phyloP scores from a whole-genome alignment of 2,888 invertebrate species.

The Rhagium mordax region DNA sequence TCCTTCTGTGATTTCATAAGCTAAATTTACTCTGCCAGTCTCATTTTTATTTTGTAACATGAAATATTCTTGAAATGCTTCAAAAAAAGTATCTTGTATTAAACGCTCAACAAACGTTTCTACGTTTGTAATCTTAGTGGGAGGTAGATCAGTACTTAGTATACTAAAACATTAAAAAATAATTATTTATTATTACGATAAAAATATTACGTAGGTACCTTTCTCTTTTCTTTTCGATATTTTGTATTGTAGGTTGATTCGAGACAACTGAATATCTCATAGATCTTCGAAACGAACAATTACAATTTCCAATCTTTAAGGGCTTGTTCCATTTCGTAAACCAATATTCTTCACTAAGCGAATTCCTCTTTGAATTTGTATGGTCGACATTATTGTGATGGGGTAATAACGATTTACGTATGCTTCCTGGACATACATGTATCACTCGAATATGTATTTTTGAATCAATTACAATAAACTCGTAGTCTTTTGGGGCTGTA shows the following conservation, averaged over 20 bases:
- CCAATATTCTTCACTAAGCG: constrained; percentile 70
- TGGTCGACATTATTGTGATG: constrained; percentile 51
- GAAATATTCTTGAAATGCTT: constrained; percentile 66
- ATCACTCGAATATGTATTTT: constrained; percentile 64
- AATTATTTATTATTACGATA: background rate
- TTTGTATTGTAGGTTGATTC: constrained; percentile 50
- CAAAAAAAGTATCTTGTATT: constrained; percentile 65
- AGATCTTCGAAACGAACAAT: constrained; percentile 68
- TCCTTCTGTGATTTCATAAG: constrained; percentile 59
- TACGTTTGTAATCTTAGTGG: constrained; percentile 62
- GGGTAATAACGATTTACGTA: constrained; percentile 49
- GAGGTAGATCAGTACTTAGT: constrained; percentile 56
- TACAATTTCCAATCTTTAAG: constrained; percentile 65
- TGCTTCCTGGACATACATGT: constrained; percentile 62
- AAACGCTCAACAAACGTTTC: constrained; percentile 67
- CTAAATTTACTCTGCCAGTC: constrained; percentile 62
- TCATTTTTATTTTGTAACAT: constrained; percentile 47
- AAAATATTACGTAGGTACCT: constrained; percentile 37
- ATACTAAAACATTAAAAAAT: constrained; percentile 42
- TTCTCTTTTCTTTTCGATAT: constrained; percentile 42
- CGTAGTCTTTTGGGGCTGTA: constrained; percentile 63
- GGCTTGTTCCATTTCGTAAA: constrained; percentile 70
- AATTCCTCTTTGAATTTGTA: constrained; percentile 60
- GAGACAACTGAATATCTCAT: constrained; percentile 62
- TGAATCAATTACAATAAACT: constrained; percentile 64